Conservation (phyloP, 2,113 vertebrate species). For the Eulacestoma nigropectus region DNA sequence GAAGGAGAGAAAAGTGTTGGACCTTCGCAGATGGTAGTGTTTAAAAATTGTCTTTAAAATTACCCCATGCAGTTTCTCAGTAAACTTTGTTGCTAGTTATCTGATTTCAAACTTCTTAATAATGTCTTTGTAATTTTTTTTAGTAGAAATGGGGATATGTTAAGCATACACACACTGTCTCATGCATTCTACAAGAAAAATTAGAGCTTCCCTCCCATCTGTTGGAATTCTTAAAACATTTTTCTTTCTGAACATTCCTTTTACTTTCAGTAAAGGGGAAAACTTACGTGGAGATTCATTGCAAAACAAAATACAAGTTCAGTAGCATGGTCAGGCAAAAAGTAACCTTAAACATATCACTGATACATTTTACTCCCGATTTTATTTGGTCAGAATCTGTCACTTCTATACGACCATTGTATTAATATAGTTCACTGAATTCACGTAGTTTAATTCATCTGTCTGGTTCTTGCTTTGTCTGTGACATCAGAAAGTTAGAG, state of each 20-base stretch:
- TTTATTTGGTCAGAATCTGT: background rate
- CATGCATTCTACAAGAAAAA: background rate
- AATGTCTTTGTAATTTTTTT: background rate
- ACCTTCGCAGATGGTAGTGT: conserved; percentile 92
- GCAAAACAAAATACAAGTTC: background rate
- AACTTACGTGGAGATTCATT: background rate
- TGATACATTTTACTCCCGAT: background rate
- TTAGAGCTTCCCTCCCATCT: background rate
- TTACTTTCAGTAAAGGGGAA: background rate
- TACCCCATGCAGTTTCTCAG: background rate
- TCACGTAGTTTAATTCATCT: background rate
- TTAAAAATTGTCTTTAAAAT: background rate
- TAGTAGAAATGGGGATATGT: background rate
- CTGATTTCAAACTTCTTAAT: background rate
- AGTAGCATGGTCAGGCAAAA: background rate
- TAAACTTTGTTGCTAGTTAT: background rate
- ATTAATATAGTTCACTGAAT: background rate
- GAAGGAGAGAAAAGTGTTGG: conserved; percentile 93
- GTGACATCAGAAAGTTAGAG: background rate
- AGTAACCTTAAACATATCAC: background rate
- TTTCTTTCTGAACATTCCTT: background rate
- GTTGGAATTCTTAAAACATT: background rate
- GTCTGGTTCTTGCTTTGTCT: background rate
- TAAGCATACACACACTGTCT: background rate
- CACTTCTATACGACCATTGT: background rate